phyloP scores from a whole-genome alignment of 2,888 invertebrate species.

The Pyrocoelia pectoralis region DNA sequence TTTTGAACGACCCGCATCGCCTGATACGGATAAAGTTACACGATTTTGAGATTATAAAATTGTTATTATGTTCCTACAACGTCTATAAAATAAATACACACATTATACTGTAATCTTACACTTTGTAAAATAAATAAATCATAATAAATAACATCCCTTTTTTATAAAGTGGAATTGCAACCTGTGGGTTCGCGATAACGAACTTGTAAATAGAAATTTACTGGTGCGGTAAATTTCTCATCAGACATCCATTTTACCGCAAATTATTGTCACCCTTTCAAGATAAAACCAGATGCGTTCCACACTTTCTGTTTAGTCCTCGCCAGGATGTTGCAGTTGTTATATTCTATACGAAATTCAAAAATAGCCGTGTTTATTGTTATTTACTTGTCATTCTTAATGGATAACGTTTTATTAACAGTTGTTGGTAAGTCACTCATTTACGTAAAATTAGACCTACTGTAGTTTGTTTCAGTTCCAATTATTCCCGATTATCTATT shows the following conservation, averaged over 20 bases:
- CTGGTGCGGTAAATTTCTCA: conserved; percentile 50
- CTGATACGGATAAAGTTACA: conserved; percentile 55
- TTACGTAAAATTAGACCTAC: too few species aligned
- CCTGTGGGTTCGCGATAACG: conserved; percentile 31
- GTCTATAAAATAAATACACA: background rate
- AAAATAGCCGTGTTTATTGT: conserved; percentile 62
- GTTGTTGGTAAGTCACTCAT: conserved; percentile 77
- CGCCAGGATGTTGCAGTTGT: conserved; percentile 26
- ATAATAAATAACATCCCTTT: background rate
- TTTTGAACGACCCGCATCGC: conserved; percentile 48
- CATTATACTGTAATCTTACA: background rate
- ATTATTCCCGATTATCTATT: conserved; percentile 81
- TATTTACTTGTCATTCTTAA: conserved; percentile 78
- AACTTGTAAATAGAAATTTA: conserved; percentile 31
- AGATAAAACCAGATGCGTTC: conserved; percentile 41
- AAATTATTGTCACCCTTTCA: conserved; percentile 42
- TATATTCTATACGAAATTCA: conserved; percentile 43
- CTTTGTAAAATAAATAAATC: conserved; percentile 3
- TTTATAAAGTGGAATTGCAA: conserved; percentile 9
- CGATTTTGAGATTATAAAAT: conserved; percentile 50
- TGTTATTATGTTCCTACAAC: background rate
- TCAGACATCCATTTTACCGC: conserved; percentile 45
- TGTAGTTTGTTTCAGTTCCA: conserved; percentile 75
- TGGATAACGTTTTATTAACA: conserved; percentile 88
- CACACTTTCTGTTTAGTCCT: conserved; percentile 27